Conservation (phyloP, 2,797 vertebrate genomes). For the Petrocephalus schoutedeni region DNA sequence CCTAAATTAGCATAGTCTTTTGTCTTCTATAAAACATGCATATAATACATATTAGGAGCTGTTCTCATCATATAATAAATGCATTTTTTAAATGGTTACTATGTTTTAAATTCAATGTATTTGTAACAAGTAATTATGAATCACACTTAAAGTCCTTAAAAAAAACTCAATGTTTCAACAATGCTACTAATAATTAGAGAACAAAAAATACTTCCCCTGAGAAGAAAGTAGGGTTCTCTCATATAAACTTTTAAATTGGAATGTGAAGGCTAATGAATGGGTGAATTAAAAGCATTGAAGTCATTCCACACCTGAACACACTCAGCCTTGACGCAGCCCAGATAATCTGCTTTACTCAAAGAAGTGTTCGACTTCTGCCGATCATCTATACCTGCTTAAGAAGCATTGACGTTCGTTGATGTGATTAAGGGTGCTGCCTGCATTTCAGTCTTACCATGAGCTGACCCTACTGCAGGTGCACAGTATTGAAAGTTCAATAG, state of each 20-base stretch:
- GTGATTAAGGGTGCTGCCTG: not conserved
- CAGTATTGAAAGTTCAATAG: not conserved
- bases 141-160: not conserved
- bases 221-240: not conserved
- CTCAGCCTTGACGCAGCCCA: conserved; percentile 5
- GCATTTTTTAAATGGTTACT: not conserved
- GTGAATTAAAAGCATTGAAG: conserved; percentile 1
- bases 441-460: not conserved
- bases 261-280: not conserved
- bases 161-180: not conserved
- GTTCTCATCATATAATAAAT: not conserved
- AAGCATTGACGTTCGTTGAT: not conserved
- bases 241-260: not conserved
- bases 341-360: not conserved
- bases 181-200: conserved; percentile 6
- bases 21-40: not conserved
- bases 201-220: not conserved
- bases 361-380: not conserved
- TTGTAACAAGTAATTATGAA: not conserved
- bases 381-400: not conserved
- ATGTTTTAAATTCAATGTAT: not conserved
- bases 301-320: not conserved
- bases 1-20: not conserved
- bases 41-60: not conserved
- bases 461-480: not conserved